phyloP scores from a whole-genome alignment of 2,797 vertebrate genomes.

The Valencia hispanica region DNA sequence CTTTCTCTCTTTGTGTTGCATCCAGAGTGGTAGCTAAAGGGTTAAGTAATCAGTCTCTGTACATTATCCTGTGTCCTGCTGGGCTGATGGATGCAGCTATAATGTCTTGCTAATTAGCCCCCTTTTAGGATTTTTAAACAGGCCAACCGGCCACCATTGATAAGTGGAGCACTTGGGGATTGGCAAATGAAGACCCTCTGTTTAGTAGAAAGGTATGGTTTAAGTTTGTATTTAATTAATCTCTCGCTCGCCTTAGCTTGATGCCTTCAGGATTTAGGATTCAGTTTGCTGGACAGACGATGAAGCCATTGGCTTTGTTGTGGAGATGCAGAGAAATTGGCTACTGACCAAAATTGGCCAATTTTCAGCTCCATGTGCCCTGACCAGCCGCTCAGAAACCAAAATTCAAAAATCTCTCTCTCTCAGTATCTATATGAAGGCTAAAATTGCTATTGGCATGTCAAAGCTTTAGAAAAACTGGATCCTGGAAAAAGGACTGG shows the following conservation, averaged over 20 bases:
- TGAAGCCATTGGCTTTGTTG: conserved; percentile 48
- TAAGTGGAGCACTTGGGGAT: conserved; percentile 58
- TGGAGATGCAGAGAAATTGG: conserved; percentile 32
- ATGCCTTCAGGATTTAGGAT: conserved; percentile 50
- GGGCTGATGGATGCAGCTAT: conserved; percentile 64
- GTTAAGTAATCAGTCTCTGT: conserved; percentile 75
- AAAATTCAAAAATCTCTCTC: background rate
- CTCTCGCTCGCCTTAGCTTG: conserved; percentile 27
- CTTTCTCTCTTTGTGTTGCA: conserved; percentile 52
- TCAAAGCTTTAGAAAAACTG: background rate
- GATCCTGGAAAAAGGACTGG: background rate
- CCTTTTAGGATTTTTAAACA: conserved; percentile 67
- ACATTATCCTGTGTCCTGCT: conserved; percentile 72
- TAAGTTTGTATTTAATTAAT: conserved; percentile 57
- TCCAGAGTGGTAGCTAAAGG: conserved; percentile 53
- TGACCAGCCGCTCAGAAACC: background rate
- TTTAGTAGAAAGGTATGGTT: conserved; percentile 65
- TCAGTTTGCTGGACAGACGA: conserved; percentile 58
- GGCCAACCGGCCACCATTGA: conserved; percentile 66
- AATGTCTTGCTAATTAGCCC: conserved; percentile 80
- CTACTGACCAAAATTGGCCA: background rate
- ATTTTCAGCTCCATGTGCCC: background rate
- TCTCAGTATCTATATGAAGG: background rate
- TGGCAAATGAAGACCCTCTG: conserved; percentile 65
- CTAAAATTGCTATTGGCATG: no score